Evolutionary conservation across 2,888 invertebrate species (phyloP), one percentile per base, ranked within the genome.

Genomic region (Proisotoma minuta): DNA sequence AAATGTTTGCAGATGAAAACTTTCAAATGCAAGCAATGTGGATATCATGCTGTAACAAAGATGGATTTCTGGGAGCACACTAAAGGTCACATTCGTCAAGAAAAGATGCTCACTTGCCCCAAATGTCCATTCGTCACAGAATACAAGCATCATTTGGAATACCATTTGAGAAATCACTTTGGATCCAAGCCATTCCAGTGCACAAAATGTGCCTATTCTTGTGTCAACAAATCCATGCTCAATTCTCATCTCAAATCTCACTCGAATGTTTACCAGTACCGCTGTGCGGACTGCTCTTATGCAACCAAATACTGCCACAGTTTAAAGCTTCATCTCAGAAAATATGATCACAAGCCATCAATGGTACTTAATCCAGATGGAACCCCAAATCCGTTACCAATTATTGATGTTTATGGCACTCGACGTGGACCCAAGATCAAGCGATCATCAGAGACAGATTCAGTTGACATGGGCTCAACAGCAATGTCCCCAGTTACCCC

Each of bases 191-290:
- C 98, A 1, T 97, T 91, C 81, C 89, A 90, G 77, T 98, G 97
- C 78, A 84, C 84, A 67, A 87, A 91, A 76, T 98, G 97, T 77
- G 82, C 84, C 20, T 94, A 94, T 76, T 84, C 87, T 0, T 97
- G 96, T 77, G 95, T 96, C n/a, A 97, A 95, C 80, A 95, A 96
- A 78, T 97, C 97, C 0, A 99, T 99, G 99, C 82, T 99, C 59
- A 98, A 95, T 79, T 96, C 95, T 0, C 71, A 73, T 52, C 60
- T 73, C 20, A 73, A 73, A 48, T 66, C 66, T 54, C 73, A 73
- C 26, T 90, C 90, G 0, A 88, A 87, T 70, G 82, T 95, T 1
- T 95, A 95, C 76, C 94, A 93, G 76, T 97, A 93, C 78, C 84
- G 91, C 39, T 99, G 99, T 77, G 82, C 87, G 0, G 89, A 95